Evolutionary conservation across 2,113 vertebrate species (phyloP), one percentile per base, ranked within the genome.

Genomic region (Tetrao urogallus): DNA sequence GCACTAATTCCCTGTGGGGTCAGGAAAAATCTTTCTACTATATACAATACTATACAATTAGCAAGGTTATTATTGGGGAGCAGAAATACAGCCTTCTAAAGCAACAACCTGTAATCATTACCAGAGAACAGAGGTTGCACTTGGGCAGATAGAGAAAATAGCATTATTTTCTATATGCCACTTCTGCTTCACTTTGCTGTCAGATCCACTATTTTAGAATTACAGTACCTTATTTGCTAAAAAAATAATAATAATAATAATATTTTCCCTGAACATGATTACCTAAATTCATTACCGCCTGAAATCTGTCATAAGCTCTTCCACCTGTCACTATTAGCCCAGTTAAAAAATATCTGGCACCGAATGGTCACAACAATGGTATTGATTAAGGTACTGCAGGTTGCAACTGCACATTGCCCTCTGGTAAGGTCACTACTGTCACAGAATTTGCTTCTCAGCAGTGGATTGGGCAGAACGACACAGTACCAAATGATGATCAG

Each of bases 1-100:
- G 74, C 79, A n/a, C 89, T 87, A 75, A 69, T 89, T 86, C 89
- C 92, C 22, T 47, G 74, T 57, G 3, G 82, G 88, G 87, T 93
- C 86, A 90, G 89, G 91, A 96, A 93, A 93, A 93, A 94, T 84
- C 83, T 72, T 72, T 67, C 58, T 67, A 66, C 89, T 78, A 54
- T 71, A 78, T 50, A 60, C 72, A 89, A 48, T 77, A 63, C 63
- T 91, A 82, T 56, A 81, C 75, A 93, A 91, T 94, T 87, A 91
- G 47, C 65, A 82, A 88, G 63, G 72, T 84, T 93, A 76, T 81
- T 95, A 93, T 63, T 95, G 81, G 92, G 90, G 82, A 72, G 45
- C 87, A 96, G 77, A 78, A 56, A 57, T 77, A 77, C 89, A 77
- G 73, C 86, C 86, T 91, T 85, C 82, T 76, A 94, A 84, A 96